Evolutionary conservation across 2,797 vertebrate species (phyloP), one percentile per base, ranked within the genome.

Genomic region (Melanotaenia trifasciata): DNA sequence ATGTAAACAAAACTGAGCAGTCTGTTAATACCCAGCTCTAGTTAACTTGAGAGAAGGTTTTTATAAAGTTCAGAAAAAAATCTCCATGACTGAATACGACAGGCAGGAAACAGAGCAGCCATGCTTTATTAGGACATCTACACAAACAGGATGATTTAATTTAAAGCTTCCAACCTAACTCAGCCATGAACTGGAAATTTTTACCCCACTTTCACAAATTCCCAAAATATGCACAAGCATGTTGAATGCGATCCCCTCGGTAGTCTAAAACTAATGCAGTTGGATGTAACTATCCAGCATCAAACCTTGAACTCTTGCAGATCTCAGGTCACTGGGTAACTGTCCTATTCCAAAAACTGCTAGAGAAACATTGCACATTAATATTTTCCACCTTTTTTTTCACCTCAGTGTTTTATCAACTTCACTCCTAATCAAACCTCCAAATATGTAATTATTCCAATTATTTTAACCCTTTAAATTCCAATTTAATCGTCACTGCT

Each of bases 91-190:
- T 32, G 12, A 51, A 12, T 33, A 71, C 43, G 28, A 0, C 7
- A 51, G 47, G 12, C 18, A 45, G 67, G 11, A 12, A 63, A 78
- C 74, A 65, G 84, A 79, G 73, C 84, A 84, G 78, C 70, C 89
- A 90, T 92, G 91, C 89, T 92, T 92, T 93, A 90, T 90, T 91
- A 67, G 69, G 76, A 89, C 85, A 87, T 74, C 66, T 62, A 87
- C 67, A 85, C 70, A 54, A 80, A 88, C 80, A 77, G 69, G 84
- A 76, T 69, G 51, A 30, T 76, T 70, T 65, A 71, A 80, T 87
- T 80, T 85, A 89, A 92, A 90, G 86, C 84, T 87, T 79, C 76
- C n/a, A 80, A 84, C 80, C 80, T 73, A 80, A 80, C 58, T 38
- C 28, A 2, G 64, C 61, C 30, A 38, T 8, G 30, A 18, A 20